Conservation (phyloP, 2,888 invertebrate genomes). For the Tetheella fluctuosa region DNA sequence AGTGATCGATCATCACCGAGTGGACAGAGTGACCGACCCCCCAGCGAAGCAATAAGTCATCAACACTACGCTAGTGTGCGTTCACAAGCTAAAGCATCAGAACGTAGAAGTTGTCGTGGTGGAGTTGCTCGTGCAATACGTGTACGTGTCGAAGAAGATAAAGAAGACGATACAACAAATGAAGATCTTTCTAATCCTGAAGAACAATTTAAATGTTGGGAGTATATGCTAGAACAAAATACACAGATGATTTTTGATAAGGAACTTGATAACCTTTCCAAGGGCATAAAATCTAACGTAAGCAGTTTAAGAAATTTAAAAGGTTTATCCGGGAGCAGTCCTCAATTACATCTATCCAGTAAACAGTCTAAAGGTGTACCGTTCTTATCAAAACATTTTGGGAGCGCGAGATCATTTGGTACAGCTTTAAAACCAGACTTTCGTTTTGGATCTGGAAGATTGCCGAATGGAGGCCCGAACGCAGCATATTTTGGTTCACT, state of each 20-base stretch:
- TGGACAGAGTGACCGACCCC: constrained; percentile 91
- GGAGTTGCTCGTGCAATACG: constrained; percentile 86
- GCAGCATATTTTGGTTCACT: constrained; percentile 94
- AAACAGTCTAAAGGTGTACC: constrained; percentile 76
- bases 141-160: constrained; percentile 86
- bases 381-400: constrained; percentile 90
- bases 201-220: constrained; percentile 96
- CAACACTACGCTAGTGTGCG: constrained; percentile 81
- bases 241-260: constrained; percentile 94
- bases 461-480: constrained; percentile 90
- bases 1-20: constrained; percentile 93
- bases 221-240: constrained; percentile 96
- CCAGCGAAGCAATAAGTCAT: constrained; percentile 68
- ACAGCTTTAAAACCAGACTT: constrained; percentile 85
- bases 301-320: constrained; percentile 83
- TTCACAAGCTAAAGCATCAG: constrained; percentile 71
- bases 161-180: constrained; percentile 74
- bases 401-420: constrained; percentile 91
- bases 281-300: constrained; percentile 83
- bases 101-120: constrained; percentile 83
- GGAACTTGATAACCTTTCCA: constrained; percentile 91
- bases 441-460: constrained; percentile 83
- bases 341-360: constrained; percentile 83
- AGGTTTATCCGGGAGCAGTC: constrained; percentile 88
- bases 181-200: constrained; percentile 85